These are phyloP conservation scores for Pterobdella sp. DNA, from an alignment of 2,888 invertebrate species.

Conservation along the genomic window DNA sequence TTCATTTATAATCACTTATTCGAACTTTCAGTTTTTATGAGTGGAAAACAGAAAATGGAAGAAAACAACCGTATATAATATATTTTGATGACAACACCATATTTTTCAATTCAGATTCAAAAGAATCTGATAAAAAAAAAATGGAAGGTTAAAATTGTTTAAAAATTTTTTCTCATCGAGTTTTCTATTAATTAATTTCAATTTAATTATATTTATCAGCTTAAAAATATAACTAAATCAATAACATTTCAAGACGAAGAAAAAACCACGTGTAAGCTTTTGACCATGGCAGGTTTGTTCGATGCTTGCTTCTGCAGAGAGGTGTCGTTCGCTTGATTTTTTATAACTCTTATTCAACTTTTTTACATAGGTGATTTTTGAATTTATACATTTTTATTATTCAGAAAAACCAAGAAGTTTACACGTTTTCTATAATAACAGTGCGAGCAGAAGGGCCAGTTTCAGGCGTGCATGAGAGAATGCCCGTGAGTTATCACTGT, in stretches of 20 bases:
- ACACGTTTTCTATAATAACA: slow-evolving; percentile 21
- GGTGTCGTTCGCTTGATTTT: background rate
- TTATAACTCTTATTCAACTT: background rate
- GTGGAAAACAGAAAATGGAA: slow-evolving; percentile 37
- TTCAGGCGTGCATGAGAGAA: slow-evolving; percentile 18
- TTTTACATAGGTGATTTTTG: background rate
- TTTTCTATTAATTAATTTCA: background rate
- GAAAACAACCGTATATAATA: slow-evolving; percentile 68
- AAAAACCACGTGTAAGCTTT: background rate
- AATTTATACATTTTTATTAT: background rate
- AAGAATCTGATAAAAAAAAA: background rate
- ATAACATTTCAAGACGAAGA: background rate
- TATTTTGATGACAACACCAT: slow-evolving; percentile 54
- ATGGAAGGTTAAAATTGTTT: slow-evolving; percentile 16
- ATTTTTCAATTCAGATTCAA: background rate
- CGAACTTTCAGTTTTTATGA: slow-evolving; percentile 47
- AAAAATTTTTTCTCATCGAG: background rate
- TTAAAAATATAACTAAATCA: background rate
- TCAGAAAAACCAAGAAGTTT: slow-evolving; percentile 1
- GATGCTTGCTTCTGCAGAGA: slow-evolving; percentile 13
- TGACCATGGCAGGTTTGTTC: slow-evolving; percentile 26
- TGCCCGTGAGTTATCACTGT: slow-evolving; percentile 14
- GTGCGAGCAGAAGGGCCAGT: background rate
- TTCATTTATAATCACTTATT: background rate
- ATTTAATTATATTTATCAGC: slow-evolving; percentile 5